phyloP scores from a whole-genome alignment of 2,888 invertebrate genomes.

The Polylopha cassiicola region DNA sequence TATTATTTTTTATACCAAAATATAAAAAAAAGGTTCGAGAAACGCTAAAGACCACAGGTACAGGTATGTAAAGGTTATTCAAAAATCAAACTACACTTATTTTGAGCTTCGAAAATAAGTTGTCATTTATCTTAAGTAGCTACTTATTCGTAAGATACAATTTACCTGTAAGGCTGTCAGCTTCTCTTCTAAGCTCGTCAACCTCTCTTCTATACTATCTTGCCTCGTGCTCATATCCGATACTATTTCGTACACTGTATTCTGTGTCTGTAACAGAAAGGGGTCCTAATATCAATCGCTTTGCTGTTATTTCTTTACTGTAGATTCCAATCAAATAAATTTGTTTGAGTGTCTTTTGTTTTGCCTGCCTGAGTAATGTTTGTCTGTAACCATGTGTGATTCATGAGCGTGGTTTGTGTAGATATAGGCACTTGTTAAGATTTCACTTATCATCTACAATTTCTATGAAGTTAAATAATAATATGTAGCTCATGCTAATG shows the following conservation, averaged over 20 bases:
- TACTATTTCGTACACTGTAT: conserved; percentile 98
- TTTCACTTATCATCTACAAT: too few species aligned
- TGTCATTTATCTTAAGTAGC: too few species aligned
- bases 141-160: too few species aligned
- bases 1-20: background rate
- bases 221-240: conserved; percentile 97
- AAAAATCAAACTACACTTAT: too few species aligned
- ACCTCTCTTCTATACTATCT: conserved; percentile 94
- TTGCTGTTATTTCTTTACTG: conserved; percentile 65
- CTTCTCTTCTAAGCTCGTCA: conserved; percentile 95
- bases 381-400: conserved; percentile 26
- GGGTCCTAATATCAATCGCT: conserved; percentile 77
- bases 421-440: conserved; percentile 26
- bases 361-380: conserved; percentile 37
- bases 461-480: too few species aligned
- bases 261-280: conserved; percentile 91
- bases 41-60: too few species aligned
- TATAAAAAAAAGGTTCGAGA: too few species aligned
- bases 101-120: too few species aligned
- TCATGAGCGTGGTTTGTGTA: conserved; percentile 25
- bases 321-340: conserved; percentile 45
- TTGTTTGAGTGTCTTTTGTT: conserved; percentile 31
- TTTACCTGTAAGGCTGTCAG: conserved; percentile 89
- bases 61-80: too few species aligned
- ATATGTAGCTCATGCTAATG: too few species aligned